A percentile compares a stretch with the other conserved stretches of the same genome.
These are phyloP conservation scores for Etia nguti DNA, from an alignment of 2,113 vertebrate genomes.

Conservation along the genomic window DNA sequence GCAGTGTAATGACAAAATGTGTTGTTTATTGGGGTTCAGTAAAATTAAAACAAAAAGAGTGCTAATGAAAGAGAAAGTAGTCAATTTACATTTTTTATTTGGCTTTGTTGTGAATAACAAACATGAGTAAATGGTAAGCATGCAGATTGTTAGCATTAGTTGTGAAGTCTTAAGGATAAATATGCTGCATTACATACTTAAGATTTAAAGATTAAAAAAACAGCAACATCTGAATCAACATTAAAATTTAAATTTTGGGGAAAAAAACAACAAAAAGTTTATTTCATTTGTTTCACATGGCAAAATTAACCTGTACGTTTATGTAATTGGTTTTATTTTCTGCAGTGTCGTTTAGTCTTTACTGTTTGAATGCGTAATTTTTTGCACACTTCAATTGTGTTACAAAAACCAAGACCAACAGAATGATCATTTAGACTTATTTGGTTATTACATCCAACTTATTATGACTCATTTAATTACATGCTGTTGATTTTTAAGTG, in stretches of 20 bases:
- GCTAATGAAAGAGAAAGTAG: not conserved
- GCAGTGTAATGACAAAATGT: not conserved
- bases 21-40: not conserved
- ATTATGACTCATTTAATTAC: not conserved
- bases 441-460: not conserved
- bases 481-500: not conserved
- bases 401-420: not conserved
- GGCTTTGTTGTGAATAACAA: not conserved
- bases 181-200: not conserved
- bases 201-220: not conserved
- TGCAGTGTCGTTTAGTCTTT: no score
- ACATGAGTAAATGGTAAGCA: not conserved
- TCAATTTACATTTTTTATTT: not conserved
- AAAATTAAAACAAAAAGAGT: not conserved
- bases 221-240: not conserved
- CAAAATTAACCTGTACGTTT: no score
- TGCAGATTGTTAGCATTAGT: fast-evolving
- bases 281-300: not conserved
- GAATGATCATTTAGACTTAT: not conserved
- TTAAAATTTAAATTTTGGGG: not conserved
- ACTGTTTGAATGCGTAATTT: no score
- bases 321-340: no score
- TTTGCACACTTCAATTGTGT: not conserved
- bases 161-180: not conserved
- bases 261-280: not conserved